phyloP scores from a whole-genome alignment of 2,113 vertebrate species.

The Cebidichthys violaceus region DNA sequence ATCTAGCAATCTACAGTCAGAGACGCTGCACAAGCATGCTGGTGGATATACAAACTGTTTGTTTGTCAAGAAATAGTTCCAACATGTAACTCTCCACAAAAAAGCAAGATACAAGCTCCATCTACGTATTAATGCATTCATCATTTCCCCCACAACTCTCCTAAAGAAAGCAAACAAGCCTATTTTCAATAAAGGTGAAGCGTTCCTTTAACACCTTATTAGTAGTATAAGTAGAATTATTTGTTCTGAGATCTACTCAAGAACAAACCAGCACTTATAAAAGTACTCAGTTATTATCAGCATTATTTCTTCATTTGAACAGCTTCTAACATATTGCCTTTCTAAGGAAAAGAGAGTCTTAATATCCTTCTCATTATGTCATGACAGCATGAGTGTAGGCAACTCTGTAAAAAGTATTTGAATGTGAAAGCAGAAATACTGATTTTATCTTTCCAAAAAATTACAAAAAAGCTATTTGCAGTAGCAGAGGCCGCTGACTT shows the following conservation, averaged over 20 bases:
- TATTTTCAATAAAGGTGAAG: background rate
- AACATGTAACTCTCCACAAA: background rate
- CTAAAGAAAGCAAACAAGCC: background rate
- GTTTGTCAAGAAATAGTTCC: constrained; percentile 2
- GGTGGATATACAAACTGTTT: background rate
- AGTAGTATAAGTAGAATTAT: background rate
- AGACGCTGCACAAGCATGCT: background rate
- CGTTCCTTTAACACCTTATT: background rate
- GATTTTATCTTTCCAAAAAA: background rate
- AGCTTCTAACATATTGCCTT: background rate
- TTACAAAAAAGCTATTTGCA: background rate
- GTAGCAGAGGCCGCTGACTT: background rate
- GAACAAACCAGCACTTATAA: background rate
- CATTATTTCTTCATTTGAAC: background rate
- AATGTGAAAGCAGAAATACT: background rate
- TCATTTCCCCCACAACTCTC: background rate
- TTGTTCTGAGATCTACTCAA: background rate
- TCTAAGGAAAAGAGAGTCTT: background rate
- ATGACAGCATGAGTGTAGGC: background rate
- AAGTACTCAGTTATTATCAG: background rate
- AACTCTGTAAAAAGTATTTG: background rate
- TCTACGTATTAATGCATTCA: background rate
- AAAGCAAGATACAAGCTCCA: background rate
- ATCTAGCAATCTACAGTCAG: background rate
- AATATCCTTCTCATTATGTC: background rate